Evolutionary conservation across 35 echinoderm and acorn worm genomes (phyloP).

Genomic region (Heliocidaris erythrogramma): DNA sequence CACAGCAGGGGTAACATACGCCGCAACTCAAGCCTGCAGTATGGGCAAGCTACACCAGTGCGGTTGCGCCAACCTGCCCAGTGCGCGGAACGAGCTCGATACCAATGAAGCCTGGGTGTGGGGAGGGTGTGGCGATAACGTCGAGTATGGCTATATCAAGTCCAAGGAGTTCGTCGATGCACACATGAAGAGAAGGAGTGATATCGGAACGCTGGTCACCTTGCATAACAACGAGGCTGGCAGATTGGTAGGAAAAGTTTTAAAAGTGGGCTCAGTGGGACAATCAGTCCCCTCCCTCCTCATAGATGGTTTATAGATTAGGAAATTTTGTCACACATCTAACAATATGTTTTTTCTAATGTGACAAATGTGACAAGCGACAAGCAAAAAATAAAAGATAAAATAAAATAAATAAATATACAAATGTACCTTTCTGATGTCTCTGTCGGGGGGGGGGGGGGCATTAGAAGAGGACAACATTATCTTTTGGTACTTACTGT

Average conservation of each 20-base stretch:
- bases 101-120: constrained; percentile 71
- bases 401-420: too few relatives aligned
- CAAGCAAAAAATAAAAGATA: too few relatives aligned
- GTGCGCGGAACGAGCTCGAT: constrained; percentile 12
- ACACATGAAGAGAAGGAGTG: constrained; percentile 70
- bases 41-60: constrained; percentile 88
- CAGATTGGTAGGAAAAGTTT: constrained; percentile 65
- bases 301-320: not conserved
- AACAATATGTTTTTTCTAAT: too few relatives aligned
- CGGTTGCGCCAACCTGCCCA: constrained; percentile 73
- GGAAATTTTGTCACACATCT: not conserved
- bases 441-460: too few relatives aligned
- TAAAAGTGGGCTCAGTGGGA: not conserved
- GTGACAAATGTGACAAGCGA: too few relatives aligned
- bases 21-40: constrained; percentile 84
- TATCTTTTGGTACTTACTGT: too few relatives aligned
- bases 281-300: not conserved
- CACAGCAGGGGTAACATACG: constrained; percentile 83
- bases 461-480: too few relatives aligned
- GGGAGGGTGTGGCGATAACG: constrained; percentile 95
- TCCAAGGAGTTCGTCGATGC: constrained; percentile 95
- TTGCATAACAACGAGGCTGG: constrained; percentile 96
- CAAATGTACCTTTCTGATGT: too few relatives aligned
- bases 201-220: constrained; percentile 86
- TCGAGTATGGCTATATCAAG: constrained; percentile 85